These are phyloP conservation scores for Salvelinus sp. DNA, from an alignment of 2,113 vertebrate genomes.

Conservation along the genomic window DNA sequence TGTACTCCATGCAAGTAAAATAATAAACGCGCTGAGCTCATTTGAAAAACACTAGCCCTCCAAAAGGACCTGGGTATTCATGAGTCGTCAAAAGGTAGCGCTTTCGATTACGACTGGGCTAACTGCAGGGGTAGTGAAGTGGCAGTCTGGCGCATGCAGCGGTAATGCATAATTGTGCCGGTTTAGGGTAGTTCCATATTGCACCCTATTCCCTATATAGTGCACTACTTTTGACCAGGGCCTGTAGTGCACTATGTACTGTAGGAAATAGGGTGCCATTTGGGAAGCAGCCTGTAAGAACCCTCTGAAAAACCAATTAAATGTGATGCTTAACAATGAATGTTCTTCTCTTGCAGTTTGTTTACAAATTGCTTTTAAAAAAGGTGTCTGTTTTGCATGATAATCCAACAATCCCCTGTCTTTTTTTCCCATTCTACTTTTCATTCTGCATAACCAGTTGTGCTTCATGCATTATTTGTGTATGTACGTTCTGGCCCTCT, in stretches of 20 bases:
- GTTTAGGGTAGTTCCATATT: not conserved
- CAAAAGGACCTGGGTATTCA: conserved; percentile 2
- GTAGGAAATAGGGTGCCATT: too few species aligned
- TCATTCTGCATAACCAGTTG: too few species aligned
- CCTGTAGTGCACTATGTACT: too few species aligned
- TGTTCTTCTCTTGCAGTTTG: not conserved
- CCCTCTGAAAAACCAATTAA: not conserved
- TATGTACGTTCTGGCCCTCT: too few species aligned
- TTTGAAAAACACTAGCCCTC: too few species aligned
- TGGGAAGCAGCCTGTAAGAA: not conserved
- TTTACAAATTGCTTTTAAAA: not conserved
- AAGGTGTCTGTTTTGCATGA: not conserved
- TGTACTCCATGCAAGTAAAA: too few species aligned
- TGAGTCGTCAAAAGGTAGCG: conserved; percentile 20
- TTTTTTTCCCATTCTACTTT: not conserved
- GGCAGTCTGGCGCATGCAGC: not conserved
- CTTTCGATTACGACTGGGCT: conserved; percentile 16
- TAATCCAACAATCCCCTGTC: not conserved
- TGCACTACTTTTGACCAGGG: too few species aligned
- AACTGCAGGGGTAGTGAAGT: not conserved
- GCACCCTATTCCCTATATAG: not conserved
- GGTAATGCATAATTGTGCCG: not conserved
- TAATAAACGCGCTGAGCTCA: too few species aligned
- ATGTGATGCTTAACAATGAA: not conserved
- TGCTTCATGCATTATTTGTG: too few species aligned